These are phyloP conservation scores for Psilopogon haemacephalus DNA, from an alignment of 2,113 vertebrate species.

Conservation along the genomic window DNA sequence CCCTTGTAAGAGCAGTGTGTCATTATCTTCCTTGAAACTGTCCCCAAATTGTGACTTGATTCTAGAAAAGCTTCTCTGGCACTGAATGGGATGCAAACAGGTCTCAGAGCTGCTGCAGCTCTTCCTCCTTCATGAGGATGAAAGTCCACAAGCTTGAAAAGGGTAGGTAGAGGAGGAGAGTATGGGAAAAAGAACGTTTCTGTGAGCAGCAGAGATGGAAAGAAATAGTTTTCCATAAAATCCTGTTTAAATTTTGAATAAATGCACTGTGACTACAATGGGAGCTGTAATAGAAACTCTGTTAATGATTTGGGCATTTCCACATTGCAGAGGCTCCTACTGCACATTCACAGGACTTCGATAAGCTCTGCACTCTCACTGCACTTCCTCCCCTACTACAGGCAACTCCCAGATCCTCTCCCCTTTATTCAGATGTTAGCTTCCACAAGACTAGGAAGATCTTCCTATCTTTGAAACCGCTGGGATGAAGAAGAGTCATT, in stretches of 20 bases:
- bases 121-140: not conserved
- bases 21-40: not conserved
- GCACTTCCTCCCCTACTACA: not conserved
- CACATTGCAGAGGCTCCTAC: not conserved
- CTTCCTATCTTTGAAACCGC: not conserved
- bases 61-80: not conserved
- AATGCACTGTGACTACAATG: not conserved
- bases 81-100: not conserved
- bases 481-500: not conserved
- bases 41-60: not conserved
- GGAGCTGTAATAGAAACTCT: not conserved
- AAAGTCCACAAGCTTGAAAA: not conserved
- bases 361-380: not conserved
- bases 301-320: not conserved
- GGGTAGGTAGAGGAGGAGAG: accelerated
- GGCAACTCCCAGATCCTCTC: not conserved
- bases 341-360: not conserved
- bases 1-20: not conserved
- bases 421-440: not conserved
- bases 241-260: not conserved
- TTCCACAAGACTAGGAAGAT: not conserved
- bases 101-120: not conserved
- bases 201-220: no score
- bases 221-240: not conserved
- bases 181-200: accelerated